Base-by-base conservation (phyloP, 1,140 invertebrate genomes). In the Drosophila virilis region DNA sequence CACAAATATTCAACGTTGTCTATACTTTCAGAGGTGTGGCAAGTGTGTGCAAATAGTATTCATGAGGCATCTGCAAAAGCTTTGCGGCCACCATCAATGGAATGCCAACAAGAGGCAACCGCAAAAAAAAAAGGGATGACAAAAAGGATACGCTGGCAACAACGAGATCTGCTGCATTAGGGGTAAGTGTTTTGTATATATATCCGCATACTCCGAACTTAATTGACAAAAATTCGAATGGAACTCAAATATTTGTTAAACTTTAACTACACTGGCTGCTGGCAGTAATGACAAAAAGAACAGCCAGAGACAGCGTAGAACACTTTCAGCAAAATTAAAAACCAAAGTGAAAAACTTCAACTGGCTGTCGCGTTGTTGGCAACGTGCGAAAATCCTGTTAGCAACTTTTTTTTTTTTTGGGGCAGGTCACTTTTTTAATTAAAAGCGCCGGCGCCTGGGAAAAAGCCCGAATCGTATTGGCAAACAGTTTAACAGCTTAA, bases 361-460 rank as follows among this genome's bases (percentile, higher is more conserved):
- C 79, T 73, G 55, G 54, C 68, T 66, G 66, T 69, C 71, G 72
- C 64, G 40, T 10, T 15, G 64, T 62, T 57, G 54, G 55, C 40
- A 33, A 43, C 42, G 42, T 12, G 38, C 65, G 32, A 43, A 70
- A 74, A 74, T 61, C 51, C 40, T 33, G 71, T 54, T 70, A 38
- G 42, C 42, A 58, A 51, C 57, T 45, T 52, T 70, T 15, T n/a
- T 51, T n/a, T n/a, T n/a, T 28, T 28, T 28, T 0, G 22, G 48
- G 38, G 33, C 43, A 69, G 73, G 80, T 69, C 80, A 85, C 68
- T 80, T 85, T 83, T 83, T 84, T 84, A 84, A 84, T 84, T 84
- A 85, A 84, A 84, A 66, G 62, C 28, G 38, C 33, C 17, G 62
- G 22, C 55, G 12, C 43, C 33, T 10, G 8, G 22, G 50, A 55